Evolutionary conservation across 2,113 vertebrate species (phyloP).

Genomic region (cat (Felis catus)): DNA sequence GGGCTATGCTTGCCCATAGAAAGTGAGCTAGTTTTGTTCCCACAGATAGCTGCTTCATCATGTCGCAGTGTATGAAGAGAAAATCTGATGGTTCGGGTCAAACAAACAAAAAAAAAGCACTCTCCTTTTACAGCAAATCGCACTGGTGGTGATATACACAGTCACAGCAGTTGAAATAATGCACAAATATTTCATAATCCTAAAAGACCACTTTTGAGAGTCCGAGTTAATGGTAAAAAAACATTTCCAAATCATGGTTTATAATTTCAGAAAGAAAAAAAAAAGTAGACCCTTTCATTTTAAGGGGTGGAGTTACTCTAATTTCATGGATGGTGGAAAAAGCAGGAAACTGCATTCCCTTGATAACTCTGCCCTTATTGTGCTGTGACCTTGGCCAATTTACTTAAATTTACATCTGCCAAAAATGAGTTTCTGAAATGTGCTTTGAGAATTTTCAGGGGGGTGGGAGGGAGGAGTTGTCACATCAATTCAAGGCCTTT

Average conservation of each 20-base stretch:
- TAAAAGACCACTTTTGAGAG: conserved; percentile 34
- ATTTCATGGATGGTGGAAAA: conserved; percentile 76
- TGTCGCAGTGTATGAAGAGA: not conserved
- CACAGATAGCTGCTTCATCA: conserved; percentile 65
- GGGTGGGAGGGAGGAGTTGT: not conserved
- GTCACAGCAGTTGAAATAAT: not conserved
- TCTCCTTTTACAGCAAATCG: conserved; percentile 54
- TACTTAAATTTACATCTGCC: conserved; percentile 80
- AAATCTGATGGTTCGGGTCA: conserved; percentile 69
- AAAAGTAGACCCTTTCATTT: conserved; percentile 66
- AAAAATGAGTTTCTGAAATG: conserved; percentile 75
- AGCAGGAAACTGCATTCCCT: conserved; percentile 80
- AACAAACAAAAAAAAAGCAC: conserved; percentile 49
- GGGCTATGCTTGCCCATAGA: conserved; percentile 72
- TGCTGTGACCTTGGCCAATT: conserved; percentile 81
- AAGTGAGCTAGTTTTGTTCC: conserved; percentile 69
- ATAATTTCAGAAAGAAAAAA: conserved; percentile 49
- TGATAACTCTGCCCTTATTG: conserved; percentile 82
- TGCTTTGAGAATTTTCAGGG: conserved; percentile 55
- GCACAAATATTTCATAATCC: not conserved
- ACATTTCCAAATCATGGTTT: conserved; percentile 46
- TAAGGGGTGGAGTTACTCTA: conserved; percentile 71
- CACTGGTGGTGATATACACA: not conserved
- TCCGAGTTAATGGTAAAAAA: conserved; percentile 39
- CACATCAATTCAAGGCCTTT: conserved; percentile 55